phyloP scores from a whole-genome alignment of 2,888 invertebrate species.

The Mimas tiliae region DNA sequence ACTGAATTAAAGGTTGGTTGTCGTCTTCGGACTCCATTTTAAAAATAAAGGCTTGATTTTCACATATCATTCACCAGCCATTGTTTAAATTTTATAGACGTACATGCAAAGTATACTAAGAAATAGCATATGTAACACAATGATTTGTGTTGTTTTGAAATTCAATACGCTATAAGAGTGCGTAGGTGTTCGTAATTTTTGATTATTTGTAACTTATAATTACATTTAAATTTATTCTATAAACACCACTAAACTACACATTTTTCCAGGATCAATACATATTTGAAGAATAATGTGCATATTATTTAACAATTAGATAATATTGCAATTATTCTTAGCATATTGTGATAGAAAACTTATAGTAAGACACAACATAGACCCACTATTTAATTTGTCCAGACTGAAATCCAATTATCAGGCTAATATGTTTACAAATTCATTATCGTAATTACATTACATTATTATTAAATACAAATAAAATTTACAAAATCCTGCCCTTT shows the following conservation, averaged over 20 bases:
- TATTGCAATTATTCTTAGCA: not conserved
- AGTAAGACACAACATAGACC: too few species aligned
- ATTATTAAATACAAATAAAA: too few species aligned
- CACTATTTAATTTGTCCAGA: too few species aligned
- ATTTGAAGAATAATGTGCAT: too few species aligned
- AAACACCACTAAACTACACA: not conserved
- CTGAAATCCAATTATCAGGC: too few species aligned
- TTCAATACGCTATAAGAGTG: slow-evolving; percentile 5
- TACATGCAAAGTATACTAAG: not conserved
- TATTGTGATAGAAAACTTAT: too few species aligned
- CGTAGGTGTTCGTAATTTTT: not conserved
- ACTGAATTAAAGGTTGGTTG: slow-evolving; percentile 67
- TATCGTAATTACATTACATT: too few species aligned
- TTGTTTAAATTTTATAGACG: not conserved
- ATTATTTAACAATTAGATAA: not conserved
- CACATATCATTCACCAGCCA: not conserved
- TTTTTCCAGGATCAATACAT: too few species aligned
- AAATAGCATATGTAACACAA: not conserved
- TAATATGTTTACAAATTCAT: too few species aligned
- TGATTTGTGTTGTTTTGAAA: not conserved
- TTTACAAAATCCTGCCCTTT: too few species aligned
- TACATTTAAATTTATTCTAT: not conserved
- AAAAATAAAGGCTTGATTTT: slow-evolving; percentile 18
- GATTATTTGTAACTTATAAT: too few species aligned
- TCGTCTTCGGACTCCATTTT: slow-evolving; percentile 71